A percentile compares a stretch with the other conserved stretches of the same genome.
These are phyloP conservation scores for Bufo gargarizans DNA, from an alignment of 2,113 vertebrate genomes.

Conservation along the genomic window DNA sequence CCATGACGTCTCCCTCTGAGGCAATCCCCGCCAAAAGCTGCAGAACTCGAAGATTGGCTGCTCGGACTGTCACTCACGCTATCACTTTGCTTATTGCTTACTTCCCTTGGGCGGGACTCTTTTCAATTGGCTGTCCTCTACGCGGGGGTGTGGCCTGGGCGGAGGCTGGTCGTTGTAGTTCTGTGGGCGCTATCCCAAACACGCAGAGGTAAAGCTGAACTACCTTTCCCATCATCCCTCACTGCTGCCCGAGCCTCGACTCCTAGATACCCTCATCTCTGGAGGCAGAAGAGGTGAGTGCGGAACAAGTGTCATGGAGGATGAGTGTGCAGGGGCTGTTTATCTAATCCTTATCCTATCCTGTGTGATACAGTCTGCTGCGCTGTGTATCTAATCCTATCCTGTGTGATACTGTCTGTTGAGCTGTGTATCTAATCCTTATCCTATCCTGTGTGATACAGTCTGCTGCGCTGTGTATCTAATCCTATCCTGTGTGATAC, in stretches of 20 bases:
- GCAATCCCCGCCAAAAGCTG: neutral
- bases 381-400: neutral
- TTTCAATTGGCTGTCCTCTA: neutral
- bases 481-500: neutral
- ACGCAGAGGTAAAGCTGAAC: neutral
- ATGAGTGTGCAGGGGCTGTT: neutral
- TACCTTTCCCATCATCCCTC: neutral
- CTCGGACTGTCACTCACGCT: neutral
- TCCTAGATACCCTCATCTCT: no score
- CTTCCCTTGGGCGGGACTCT: neutral
- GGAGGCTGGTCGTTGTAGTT: neutral
- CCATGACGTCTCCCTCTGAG: no score
- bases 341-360: conserved; percentile 4
- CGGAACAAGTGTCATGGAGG: neutral
- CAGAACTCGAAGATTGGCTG: neutral
- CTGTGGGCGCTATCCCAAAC: neutral
- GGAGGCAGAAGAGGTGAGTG: neutral
- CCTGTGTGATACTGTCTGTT: neutral
- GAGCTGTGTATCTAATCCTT: neutral
- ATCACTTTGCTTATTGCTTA: neutral
- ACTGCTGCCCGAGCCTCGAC: neutral
- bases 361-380: neutral
- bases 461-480: neutral
- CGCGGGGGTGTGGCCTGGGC: neutral
- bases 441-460: neutral